Evolutionary conservation across 2,797 vertebrate genomes (phyloP).

Genomic region (Falco naumanni): DNA sequence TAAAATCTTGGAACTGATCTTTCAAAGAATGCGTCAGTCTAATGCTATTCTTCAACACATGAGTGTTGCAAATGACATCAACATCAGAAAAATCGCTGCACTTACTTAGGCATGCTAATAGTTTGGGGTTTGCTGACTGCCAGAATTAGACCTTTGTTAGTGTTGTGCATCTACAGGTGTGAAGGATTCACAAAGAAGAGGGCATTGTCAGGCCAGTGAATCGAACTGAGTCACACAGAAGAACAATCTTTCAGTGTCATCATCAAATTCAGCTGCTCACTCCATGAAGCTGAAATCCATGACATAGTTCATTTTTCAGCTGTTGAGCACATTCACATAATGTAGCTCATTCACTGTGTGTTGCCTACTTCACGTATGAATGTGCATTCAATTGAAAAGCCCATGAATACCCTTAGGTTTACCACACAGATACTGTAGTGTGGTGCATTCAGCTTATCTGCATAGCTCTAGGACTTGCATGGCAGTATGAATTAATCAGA

Average conservation of each 20-base stretch:
- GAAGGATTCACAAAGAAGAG: conserved; percentile 20
- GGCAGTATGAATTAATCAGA: conserved; percentile 36
- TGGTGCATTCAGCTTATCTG: conserved; percentile 37
- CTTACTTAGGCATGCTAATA: neutral
- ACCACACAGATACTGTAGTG: conserved; percentile 37
- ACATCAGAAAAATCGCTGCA: conserved; percentile 23
- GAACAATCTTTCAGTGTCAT: conserved; percentile 56
- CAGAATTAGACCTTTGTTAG: conserved; percentile 59
- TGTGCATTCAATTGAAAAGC: conserved; percentile 64
- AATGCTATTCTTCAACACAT: neutral
- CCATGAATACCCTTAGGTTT: conserved; percentile 59
- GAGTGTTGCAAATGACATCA: neutral
- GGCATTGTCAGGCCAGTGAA: conserved; percentile 42
- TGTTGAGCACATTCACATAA: conserved; percentile 66
- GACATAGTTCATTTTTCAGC: conserved; percentile 61
- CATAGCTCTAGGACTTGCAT: neutral
- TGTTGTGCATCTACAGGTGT: conserved; percentile 69
- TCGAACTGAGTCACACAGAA: conserved; percentile 28
- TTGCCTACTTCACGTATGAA: conserved; percentile 60
- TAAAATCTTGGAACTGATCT: neutral
- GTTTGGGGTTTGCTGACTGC: conserved; percentile 8
- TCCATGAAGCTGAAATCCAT: conserved; percentile 57
- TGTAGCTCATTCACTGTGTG: conserved; percentile 56
- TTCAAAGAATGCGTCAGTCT: neutral
- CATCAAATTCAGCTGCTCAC: conserved; percentile 32